Evolutionary conservation across 2,797 vertebrate species (phyloP).

Genomic region (Channallabes apus): DNA sequence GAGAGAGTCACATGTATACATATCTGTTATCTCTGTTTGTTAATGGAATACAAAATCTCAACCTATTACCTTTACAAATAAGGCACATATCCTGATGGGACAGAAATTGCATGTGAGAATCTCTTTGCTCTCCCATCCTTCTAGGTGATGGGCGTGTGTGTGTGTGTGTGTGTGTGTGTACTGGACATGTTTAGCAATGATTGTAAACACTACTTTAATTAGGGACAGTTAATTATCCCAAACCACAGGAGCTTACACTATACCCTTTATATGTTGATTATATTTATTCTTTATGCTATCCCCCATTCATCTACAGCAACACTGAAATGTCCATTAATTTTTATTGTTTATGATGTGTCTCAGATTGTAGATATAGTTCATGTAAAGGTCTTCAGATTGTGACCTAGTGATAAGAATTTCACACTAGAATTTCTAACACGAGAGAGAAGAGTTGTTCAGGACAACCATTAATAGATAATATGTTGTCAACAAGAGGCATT

Average conservation of each 20-base stretch:
- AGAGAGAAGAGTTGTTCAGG: background rate
- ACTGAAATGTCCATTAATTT: background rate
- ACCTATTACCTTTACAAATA: background rate
- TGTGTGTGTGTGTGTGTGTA: background rate
- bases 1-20: background rate
- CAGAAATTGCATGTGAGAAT: constrained; percentile 9
- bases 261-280: background rate
- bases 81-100: background rate
- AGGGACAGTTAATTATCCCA: constrained; percentile 15
- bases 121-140: background rate
- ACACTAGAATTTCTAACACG: background rate
- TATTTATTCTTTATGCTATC: background rate
- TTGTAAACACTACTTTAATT: constrained; percentile 25
- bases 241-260: background rate
- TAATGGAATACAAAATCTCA: background rate
- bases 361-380: background rate
- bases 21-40: constrained; percentile 18
- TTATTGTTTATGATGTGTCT: background rate
- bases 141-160: constrained; percentile 8
- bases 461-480: background rate
- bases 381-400: background rate
- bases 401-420: background rate
- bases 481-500: background rate
- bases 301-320: background rate
- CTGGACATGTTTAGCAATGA: constrained; percentile 22